Evolutionary conservation across 2,797 vertebrate species (phyloP).

Genomic region (Lindbergichthys nudifrons): DNA sequence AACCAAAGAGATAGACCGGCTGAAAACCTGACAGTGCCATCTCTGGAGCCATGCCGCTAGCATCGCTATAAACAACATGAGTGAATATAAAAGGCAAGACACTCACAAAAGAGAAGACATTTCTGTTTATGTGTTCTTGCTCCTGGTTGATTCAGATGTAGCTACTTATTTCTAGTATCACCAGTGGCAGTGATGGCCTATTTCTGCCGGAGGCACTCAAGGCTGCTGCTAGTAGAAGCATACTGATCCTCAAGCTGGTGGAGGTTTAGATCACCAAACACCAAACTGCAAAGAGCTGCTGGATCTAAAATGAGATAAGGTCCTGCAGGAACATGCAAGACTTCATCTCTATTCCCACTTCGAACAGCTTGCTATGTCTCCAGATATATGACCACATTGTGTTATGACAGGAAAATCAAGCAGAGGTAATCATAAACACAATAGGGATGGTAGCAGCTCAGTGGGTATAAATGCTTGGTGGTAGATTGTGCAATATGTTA

Average conservation of each 20-base stretch:
- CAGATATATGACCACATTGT: conserved; percentile 34
- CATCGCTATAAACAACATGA: neutral
- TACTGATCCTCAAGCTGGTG: conserved; percentile 10
- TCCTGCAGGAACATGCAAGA: conserved; percentile 15
- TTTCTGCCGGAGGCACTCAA: conserved; percentile 11
- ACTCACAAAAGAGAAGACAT: neutral
- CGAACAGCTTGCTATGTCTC: conserved; percentile 16
- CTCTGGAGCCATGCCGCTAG: neutral
- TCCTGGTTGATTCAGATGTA: neutral
- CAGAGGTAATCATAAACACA: conserved; percentile 53
- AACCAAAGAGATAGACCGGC: neutral
- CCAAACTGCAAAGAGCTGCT: conserved; percentile 35
- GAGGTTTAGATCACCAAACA: conserved; percentile 39
- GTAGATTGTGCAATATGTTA: conserved; percentile 23
- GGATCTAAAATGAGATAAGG: conserved; percentile 52
- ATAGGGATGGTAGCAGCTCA: conserved; percentile 18
- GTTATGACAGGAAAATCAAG: conserved; percentile 47
- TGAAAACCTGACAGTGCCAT: neutral
- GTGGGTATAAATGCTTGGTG: conserved; percentile 10
- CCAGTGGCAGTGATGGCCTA: neutral
- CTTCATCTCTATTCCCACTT: conserved; percentile 23
- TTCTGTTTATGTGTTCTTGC: neutral
- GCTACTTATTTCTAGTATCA: neutral
- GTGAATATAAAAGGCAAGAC: neutral
- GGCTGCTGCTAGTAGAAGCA: conserved; percentile 1